phyloP scores from a whole-genome alignment of 2,113 vertebrate genomes.

The Mohoua ochrocephala region DNA sequence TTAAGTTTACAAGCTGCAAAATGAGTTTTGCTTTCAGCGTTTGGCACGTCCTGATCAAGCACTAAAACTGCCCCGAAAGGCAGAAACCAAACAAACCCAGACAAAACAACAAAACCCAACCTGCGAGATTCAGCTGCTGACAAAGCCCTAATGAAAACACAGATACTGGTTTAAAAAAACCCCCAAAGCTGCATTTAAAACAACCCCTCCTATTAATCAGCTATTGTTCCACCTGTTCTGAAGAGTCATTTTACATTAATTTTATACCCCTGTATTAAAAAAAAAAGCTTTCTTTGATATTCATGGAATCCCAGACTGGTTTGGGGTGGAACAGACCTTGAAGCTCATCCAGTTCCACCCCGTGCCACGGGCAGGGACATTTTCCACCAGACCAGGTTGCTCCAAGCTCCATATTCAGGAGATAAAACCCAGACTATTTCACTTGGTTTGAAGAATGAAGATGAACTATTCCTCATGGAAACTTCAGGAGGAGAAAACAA shows the following conservation, averaged over 20 bases:
- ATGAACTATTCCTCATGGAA: not conserved
- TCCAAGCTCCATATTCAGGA: not conserved
- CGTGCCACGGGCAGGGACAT: not conserved
- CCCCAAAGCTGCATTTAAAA: not conserved
- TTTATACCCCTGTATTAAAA: not conserved
- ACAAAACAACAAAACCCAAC: not conserved
- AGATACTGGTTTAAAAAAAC: not conserved
- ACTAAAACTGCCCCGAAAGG: not conserved
- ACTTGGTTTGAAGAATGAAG: not conserved
- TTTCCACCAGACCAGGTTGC: not conserved
- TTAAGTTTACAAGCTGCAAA: not conserved
- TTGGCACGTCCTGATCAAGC: not conserved
- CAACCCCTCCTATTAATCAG: not conserved
- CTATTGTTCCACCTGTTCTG: not conserved
- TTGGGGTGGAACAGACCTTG: not conserved
- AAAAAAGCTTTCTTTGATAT: not conserved
- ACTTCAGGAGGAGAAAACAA: not conserved
- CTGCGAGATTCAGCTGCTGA: not conserved
- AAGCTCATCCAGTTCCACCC: not conserved
- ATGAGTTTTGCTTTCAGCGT: not conserved
- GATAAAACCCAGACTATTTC: not conserved
- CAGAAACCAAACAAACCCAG: not conserved
- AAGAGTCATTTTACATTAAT: conserved; percentile 4
- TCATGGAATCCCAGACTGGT: not conserved
- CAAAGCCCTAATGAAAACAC: not conserved